These are phyloP conservation scores for Lasioglossum vierecki DNA, from an alignment of 2,888 invertebrate genomes.

Conservation along the genomic window DNA sequence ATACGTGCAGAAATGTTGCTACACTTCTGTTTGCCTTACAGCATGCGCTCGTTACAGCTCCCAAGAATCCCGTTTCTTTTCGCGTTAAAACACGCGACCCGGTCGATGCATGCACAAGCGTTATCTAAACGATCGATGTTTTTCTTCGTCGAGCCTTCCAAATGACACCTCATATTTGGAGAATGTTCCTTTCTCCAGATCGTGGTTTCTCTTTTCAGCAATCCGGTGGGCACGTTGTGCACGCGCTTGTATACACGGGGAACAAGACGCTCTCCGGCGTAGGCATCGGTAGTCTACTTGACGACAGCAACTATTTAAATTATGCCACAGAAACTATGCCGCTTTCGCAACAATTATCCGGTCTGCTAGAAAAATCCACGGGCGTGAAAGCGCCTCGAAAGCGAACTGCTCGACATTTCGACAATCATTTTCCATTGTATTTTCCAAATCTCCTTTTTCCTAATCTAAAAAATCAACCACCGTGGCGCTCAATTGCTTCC, in stretches of 20 bases:
- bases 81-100: constrained; percentile 19
- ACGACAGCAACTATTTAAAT: constrained; percentile 68
- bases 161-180: constrained; percentile 51
- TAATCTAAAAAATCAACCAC: background rate
- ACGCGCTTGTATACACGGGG: constrained; percentile 11
- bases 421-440: constrained; percentile 1
- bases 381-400: constrained; percentile 64
- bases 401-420: constrained; percentile 30
- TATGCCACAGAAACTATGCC: constrained; percentile 70
- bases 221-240: constrained; percentile 27
- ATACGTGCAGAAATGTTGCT: constrained; percentile 26
- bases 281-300: constrained; percentile 59
- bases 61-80: constrained; percentile 29
- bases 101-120: background rate
- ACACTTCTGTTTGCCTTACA: background rate
- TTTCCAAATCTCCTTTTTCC: background rate
- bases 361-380: constrained; percentile 60
- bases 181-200: constrained; percentile 61
- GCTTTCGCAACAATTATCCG: constrained; percentile 72
- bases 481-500: background rate
- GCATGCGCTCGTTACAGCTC: constrained; percentile 3
- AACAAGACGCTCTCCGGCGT: constrained; percentile 39
- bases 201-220: constrained; percentile 59
- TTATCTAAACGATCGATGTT: constrained; percentile 30
- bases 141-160: constrained; percentile 19